Base-by-base conservation (phyloP, 1,140 invertebrate species). In the Cepaea nemoralis region DNA sequence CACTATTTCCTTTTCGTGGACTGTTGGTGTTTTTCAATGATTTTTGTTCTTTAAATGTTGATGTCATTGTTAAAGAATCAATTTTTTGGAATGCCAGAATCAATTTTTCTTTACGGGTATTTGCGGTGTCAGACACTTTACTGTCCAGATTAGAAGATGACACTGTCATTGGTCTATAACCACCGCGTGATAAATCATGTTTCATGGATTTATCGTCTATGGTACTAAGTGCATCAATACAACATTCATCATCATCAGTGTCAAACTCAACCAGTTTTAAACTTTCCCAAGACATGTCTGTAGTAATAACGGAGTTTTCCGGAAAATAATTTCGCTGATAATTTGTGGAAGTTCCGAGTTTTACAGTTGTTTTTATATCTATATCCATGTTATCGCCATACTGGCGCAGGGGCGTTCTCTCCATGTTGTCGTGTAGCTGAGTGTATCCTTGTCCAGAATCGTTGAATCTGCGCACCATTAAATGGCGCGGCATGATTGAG, bases 401-500 rank as follows among this genome's bases (percentile, higher is more conserved):
- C 16, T 55, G 8, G n/a, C 3, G 22, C 16, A 55, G n/a, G 22
- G 50, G 50, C 22, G 50, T 55, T 2, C 50, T 55, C 2, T 55
- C 3, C 2, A 3, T 14, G 3, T 55, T 24, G 50, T 22, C 50
- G 19, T 8, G 6, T 5, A 24, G 2, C n/a, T 22, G 19, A 22
- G n/a, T 31, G 3, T 10, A 63, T 63, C 59, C 3, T 63, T 1
- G 8, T 12, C 33, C 59, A 27, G 27, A 31, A 31, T 63, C 59
- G 22, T 63, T 63, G 2, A 31, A 5, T 63, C 59, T 63, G n/a
- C 59, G 59, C 59, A 63, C 59, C 59, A 63, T 63, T 31, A 63
- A 31, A 63, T 63, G 59, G 59, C 59, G 59, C 59, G 59, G 59
- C 59, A 63, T 63, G n/a, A 31, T 63, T 27, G 45, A 27, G 8